These are phyloP conservation scores for Anas georgica DNA, from an alignment of 2,797 vertebrate genomes.

Conservation along the genomic window DNA sequence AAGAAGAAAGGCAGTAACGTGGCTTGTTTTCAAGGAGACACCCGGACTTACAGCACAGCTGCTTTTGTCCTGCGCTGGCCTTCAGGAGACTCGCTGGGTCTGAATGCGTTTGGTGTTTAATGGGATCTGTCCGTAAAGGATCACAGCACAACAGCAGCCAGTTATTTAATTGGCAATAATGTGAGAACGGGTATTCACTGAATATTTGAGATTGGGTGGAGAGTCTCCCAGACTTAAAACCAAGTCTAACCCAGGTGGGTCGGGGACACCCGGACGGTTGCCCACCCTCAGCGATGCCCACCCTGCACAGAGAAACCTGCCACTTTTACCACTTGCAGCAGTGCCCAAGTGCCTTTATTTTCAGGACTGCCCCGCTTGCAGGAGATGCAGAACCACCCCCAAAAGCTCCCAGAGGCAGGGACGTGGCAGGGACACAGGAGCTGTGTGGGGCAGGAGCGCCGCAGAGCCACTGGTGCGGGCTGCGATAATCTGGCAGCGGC, in stretches of 20 bases:
- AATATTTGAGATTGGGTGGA: neutral
- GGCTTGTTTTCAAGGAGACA: neutral
- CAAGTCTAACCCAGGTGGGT: neutral
- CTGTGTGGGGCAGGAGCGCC: fast-evolving
- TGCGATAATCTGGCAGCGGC: fast-evolving
- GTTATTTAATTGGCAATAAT: neutral
- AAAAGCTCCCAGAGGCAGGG: fast-evolving
- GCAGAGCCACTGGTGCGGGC: neutral
- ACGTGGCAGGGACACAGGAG: neutral
- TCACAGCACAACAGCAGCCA: neutral
- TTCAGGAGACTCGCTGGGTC: neutral
- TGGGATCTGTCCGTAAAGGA: neutral
- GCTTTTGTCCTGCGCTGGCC: neutral
- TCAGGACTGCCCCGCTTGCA: neutral
- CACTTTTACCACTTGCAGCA: neutral
- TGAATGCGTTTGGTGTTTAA: neutral
- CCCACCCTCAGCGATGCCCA: neutral
- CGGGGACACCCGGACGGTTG: neutral
- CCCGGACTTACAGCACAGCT: neutral
- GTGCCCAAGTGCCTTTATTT: fast-evolving
- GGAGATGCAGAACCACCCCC: neutral
- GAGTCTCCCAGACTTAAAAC: neutral
- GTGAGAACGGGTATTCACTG: neutral
- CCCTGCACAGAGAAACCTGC: neutral
- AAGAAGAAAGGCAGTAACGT: neutral